Evolutionary conservation across 2,113 vertebrate genomes (phyloP), one percentile per base, ranked within the genome.

Genomic region (Brachyhypopomus gauderio): DNA sequence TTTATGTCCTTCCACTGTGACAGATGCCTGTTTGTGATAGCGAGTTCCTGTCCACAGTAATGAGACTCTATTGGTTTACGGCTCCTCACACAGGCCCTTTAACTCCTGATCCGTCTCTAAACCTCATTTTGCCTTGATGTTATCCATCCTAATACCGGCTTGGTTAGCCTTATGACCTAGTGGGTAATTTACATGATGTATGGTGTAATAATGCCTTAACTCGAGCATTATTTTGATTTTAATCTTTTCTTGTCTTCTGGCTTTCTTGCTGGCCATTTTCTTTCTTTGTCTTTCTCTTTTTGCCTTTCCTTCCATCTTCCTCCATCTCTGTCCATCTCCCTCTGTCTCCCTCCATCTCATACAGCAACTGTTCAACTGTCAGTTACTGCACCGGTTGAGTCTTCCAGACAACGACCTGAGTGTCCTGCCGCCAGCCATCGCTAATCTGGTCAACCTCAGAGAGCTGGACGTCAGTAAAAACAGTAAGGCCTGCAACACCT

Each of bases 381-480:
- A 98, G 92, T 93, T 95, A 88, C 94, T 99, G 86, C 93, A 96
- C 88, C 96, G 97, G 85, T 92, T 99, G 94, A 99, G 98, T 94
- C 94, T 99, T 93, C 97, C 98, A 86, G 98, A 99, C 93, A 99
- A 99, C 91, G 97, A 99, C 93, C 93, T 99, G 84, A 94, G 95
- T 56, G 91, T 94, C 78, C 94, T 99, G 94, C 98, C 97, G 80
- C 92, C 96, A 84, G 96, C 95, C 74, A 96, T 99, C 89, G 96
- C 98, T 88, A 98, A 98, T 94, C 98, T 99, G 91, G 94, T 97
- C 93, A 98, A 98, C 93, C 97, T 99, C 95, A 96, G 95, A 94
- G 98, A 99, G 95, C 95, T 99, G 84, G 97, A 99, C 89, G 94
- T 99, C 96, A 99, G 97, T 96, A 99, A 99, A 93, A 99, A 99